A percentile compares a stretch with the other conserved stretches of the same genome.
These are phyloP conservation scores for Ellobius talpinus DNA, from an alignment of 2,113 vertebrate genomes.

Conservation along the genomic window DNA sequence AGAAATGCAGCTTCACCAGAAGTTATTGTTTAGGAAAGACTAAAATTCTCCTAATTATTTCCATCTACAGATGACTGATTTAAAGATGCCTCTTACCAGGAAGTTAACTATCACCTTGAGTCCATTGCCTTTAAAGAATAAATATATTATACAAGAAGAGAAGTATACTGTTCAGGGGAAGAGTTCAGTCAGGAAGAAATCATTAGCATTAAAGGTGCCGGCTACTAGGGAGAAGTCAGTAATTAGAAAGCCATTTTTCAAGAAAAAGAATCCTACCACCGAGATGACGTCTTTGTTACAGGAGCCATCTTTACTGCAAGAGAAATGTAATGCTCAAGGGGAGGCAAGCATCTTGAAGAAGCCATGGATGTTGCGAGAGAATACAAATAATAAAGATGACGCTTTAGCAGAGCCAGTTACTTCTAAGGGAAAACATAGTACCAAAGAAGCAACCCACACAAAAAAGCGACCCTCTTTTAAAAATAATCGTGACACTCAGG, in stretches of 20 bases:
- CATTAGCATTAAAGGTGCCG: background rate
- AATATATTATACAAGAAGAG: background rate
- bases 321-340: background rate
- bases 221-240: slow-evolving; percentile 7
- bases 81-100: background rate
- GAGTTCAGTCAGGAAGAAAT: background rate
- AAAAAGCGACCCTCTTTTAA: background rate
- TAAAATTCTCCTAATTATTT: background rate
- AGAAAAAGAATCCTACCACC: background rate
- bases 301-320: background rate
- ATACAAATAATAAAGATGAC: background rate
- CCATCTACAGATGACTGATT: background rate
- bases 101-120: background rate
- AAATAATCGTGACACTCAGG: background rate
- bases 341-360: background rate
- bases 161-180: background rate
- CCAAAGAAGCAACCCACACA: background rate
- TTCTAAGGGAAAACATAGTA: background rate
- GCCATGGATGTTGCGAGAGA: background rate
- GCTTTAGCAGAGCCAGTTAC: background rate
- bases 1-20: background rate
- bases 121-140: background rate
- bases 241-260: background rate
- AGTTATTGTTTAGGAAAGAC: background rate
- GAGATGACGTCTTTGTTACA: slow-evolving; percentile 7